Conservation (phyloP, 2,113 vertebrate species). For the Xiphophorus maculatus region DNA sequence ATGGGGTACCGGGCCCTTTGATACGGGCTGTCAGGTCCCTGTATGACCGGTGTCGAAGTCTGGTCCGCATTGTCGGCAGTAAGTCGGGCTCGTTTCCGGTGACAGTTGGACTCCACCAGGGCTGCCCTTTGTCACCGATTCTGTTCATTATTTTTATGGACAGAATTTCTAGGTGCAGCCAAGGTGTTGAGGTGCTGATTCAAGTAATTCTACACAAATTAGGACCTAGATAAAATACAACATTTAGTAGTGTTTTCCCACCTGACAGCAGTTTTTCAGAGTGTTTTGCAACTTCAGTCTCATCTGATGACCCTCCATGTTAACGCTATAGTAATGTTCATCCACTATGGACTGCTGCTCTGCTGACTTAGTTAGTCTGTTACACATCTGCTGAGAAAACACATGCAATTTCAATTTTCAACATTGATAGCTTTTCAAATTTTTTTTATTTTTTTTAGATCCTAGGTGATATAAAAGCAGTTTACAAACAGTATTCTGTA, state of each 20-base stretch:
- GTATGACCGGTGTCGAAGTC: too few species aligned
- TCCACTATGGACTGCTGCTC: slow-evolving; percentile 83
- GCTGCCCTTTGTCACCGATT: too few species aligned
- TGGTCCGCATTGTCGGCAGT: too few species aligned
- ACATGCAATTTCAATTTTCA: background rate
- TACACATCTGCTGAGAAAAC: slow-evolving; percentile 80
- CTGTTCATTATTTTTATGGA: too few species aligned
- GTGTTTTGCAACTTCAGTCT: slow-evolving; percentile 88
- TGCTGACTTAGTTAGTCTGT: slow-evolving; percentile 87
- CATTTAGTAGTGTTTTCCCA: slow-evolving; percentile 27
- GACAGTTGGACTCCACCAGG: too few species aligned
- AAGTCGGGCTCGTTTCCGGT: too few species aligned
- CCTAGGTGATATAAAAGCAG: background rate
- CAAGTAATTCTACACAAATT: background rate
- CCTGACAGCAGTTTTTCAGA: slow-evolving; percentile 87
- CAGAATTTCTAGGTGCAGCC: too few species aligned
- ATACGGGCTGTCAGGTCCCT: too few species aligned
- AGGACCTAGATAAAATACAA: too few species aligned
- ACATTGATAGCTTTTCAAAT: background rate
- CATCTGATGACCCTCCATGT: slow-evolving; percentile 84
- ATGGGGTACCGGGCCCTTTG: too few species aligned
- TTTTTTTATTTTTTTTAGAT: background rate
- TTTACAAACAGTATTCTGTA: slow-evolving; percentile 20
- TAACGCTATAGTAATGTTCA: slow-evolving; percentile 87
- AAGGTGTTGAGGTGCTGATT: background rate